A percentile compares a stretch with the other conserved stretches of the same genome.
Conservation (phyloP, 2,888 invertebrate genomes). For the Dryobota labecula region DNA sequence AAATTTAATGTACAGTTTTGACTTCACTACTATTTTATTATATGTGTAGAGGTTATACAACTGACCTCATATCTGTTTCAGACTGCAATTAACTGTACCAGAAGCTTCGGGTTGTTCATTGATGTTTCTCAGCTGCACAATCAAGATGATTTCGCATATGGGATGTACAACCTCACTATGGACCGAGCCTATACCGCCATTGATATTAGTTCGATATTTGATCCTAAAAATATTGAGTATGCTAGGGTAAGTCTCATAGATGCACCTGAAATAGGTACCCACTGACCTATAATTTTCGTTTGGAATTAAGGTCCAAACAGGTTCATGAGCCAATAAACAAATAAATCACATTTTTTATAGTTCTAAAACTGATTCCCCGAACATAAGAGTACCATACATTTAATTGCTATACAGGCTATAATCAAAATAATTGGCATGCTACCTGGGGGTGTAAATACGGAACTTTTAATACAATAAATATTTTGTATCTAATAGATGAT, state of each 20-base stretch:
- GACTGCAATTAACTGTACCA: constrained; percentile 66
- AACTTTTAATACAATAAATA: not conserved
- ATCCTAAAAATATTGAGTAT: constrained; percentile 50
- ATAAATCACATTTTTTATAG: not conserved
- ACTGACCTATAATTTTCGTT: not conserved
- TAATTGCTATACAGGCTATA: not conserved
- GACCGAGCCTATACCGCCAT: constrained; percentile 61
- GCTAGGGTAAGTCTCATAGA: constrained; percentile 62
- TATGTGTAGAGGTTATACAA: no score
- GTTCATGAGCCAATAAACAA: not conserved
- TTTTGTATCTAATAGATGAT: not conserved
- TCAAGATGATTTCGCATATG: constrained; percentile 68
- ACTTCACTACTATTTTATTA: no score
- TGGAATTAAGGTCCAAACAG: no score
- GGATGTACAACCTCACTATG: constrained; percentile 65
- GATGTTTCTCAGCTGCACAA: constrained; percentile 69
- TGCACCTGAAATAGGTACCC: no score
- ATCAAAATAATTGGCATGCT: not conserved
- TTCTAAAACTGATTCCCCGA: not conserved
- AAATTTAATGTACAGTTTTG: no score
- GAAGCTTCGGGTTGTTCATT: constrained; percentile 51
- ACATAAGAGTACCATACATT: not conserved
- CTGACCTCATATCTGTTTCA: constrained; percentile 54
- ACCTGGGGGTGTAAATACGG: not conserved
- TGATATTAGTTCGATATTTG: constrained; percentile 71